phyloP scores from a whole-genome alignment of 2,797 vertebrate genomes.

The Xiphophorus birchmanni region DNA sequence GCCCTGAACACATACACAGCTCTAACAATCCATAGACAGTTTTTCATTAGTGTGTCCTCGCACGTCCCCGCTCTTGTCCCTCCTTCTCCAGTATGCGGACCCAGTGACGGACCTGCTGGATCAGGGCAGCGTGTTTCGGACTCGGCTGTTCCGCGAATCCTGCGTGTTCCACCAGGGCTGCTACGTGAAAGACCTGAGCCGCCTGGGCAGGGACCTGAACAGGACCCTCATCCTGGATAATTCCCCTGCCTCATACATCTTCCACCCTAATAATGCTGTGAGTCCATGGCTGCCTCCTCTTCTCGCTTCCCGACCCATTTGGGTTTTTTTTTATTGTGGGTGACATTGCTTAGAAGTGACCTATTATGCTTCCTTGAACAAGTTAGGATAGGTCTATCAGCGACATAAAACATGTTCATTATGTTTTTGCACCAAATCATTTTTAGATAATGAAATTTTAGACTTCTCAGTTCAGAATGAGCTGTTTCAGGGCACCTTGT shows the following conservation, averaged over 20 bases:
- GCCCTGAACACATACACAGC: background rate
- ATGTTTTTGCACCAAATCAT: too few relatives aligned
- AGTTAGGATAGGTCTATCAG: too few relatives aligned
- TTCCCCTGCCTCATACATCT: slow-evolving; percentile 93
- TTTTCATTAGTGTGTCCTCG: slow-evolving; percentile 36
- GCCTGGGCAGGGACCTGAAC: slow-evolving; percentile 88
- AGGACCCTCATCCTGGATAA: slow-evolving; percentile 93
- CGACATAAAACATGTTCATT: too few relatives aligned
- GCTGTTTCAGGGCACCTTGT: too few relatives aligned
- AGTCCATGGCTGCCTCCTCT: slow-evolving; percentile 55
- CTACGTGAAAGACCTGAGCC: slow-evolving; percentile 93
- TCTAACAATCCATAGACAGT: slow-evolving; percentile 1
- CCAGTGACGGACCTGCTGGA: slow-evolving; percentile 92
- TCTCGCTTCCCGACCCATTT: background rate
- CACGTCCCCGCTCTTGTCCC: slow-evolving; percentile 16
- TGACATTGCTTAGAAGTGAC: too few relatives aligned
- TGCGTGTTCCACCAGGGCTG: slow-evolving; percentile 95
- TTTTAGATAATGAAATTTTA: too few relatives aligned
- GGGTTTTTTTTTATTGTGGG: background rate
- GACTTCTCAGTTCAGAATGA: too few relatives aligned
- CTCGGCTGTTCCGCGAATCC: slow-evolving; percentile 90
- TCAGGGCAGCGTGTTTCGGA: slow-evolving; percentile 84
- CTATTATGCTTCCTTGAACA: too few relatives aligned
- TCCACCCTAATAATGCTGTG: slow-evolving; percentile 93
- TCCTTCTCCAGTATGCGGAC: slow-evolving; percentile 86